Evolutionary conservation across 1,140 invertebrate genomes (phyloP).

Genomic region (Drosophila tani): DNA sequence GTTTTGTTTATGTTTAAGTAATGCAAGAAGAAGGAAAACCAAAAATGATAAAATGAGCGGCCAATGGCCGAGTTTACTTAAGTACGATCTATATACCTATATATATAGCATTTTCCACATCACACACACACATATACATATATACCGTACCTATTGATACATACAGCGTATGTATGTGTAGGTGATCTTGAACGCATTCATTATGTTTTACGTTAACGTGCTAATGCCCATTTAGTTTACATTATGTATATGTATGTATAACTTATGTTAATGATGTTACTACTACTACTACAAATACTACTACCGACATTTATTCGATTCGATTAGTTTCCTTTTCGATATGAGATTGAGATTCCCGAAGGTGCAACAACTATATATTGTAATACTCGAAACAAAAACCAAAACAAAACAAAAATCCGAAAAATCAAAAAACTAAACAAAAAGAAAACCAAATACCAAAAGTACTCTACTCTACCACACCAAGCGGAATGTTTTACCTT

Average conservation of each 20-base stretch:
- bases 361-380: constrained; percentile 48
- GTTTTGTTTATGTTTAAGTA: constrained; percentile 73
- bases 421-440: constrained; percentile 2
- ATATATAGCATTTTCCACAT: constrained; percentile 54
- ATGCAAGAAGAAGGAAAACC: constrained; percentile 56
- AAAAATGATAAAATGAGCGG: constrained; percentile 60
- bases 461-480: constrained; percentile 43
- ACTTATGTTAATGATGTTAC: constrained; percentile 61
- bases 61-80: constrained; percentile 57
- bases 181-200: constrained; percentile 63
- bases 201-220: constrained; percentile 60
- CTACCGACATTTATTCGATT: constrained; percentile 56
- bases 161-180: constrained; percentile 54
- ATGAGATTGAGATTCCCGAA: constrained; percentile 59
- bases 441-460: constrained; percentile 37
- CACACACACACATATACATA: constrained; percentile 13
- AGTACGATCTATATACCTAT: constrained; percentile 55
- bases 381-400: constrained; percentile 46
- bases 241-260: constrained; percentile 60
- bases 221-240: constrained; percentile 61
- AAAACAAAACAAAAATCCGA: constrained; percentile 7
- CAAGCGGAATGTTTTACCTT: constrained; percentile 61
- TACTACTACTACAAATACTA: constrained; percentile 49
- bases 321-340: constrained; percentile 55
- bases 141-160: constrained; percentile 40